Evolutionary conservation across 2,113 vertebrate genomes (phyloP), one percentile per base, ranked within the genome.

Genomic region (Pollimyrus isidori): DNA sequence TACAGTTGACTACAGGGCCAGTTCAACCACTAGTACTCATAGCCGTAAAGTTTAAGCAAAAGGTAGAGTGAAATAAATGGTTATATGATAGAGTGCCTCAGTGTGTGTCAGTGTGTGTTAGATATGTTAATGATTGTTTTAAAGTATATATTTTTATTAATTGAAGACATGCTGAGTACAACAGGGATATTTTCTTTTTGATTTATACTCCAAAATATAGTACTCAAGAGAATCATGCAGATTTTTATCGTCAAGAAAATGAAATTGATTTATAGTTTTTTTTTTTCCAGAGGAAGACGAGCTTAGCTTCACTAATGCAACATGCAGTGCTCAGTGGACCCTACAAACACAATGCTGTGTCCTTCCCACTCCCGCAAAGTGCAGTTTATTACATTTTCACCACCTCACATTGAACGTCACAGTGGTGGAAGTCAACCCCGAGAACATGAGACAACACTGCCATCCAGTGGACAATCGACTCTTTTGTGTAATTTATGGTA

Each of bases 271-370:
- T 48, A 89, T 80, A 82, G 69, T 76, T 82, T 80, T 4, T 50
- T 82, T 52, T 89, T 50, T 53, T 62, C 53, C 69, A 80, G 50
- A 80, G 49, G 48, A 76, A 52, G 48, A 82, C 15, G 2, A 89
- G 48, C 73, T 42, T 80, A 89, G 73, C 21, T 21, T 50, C 49
- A 35, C 69, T 82, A 56, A 89, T 89, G 88, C 48, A 52, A 45
- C 73, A 56, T 46, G 65, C 87, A 88, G 87, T 88, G 87, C 58
- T 88, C 87, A 88, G 45, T 73, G 65, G 62, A 88, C 87, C 87
- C 65, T 88, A 50, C 87, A 73, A 76, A 76, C 45, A 88, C 87
- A 88, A 73, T 76, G 58, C 48, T 86, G 85, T 86, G 53, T 86
- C 49, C 82, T 84, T 84, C 42, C 45, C 45, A 23, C 39, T 48